phyloP scores from a whole-genome alignment of 1,140 invertebrate species.

The Chrysopa pallens region DNA sequence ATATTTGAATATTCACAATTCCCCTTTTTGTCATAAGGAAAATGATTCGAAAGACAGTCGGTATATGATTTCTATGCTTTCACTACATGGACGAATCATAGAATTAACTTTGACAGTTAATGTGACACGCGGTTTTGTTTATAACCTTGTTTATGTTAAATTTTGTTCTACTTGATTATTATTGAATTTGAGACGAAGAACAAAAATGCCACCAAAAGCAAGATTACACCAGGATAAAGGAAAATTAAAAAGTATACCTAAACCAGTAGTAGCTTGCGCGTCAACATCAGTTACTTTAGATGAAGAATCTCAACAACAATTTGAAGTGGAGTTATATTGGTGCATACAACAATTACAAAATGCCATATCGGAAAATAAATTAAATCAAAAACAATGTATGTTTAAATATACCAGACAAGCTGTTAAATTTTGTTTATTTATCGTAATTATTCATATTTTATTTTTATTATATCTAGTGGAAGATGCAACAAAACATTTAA shows the following conservation, averaged over 20 bases:
- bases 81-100: no score
- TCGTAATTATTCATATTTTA: slow-evolving; percentile 3
- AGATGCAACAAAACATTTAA: slow-evolving; percentile 39
- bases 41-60: no score
- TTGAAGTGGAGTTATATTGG: slow-evolving; percentile 56
- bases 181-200: not conserved
- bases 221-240: slow-evolving; percentile 8
- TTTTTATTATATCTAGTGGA: slow-evolving; percentile 27
- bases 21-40: no score
- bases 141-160: no score
- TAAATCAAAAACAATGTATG: slow-evolving; percentile 39
- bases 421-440: slow-evolving; percentile 2
- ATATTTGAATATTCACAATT: no score
- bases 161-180: no score
- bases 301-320: slow-evolving; percentile 38
- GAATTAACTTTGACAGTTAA: no score
- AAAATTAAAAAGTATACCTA: slow-evolving; percentile 1
- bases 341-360: slow-evolving; percentile 51
- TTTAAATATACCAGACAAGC: slow-evolving; percentile 4
- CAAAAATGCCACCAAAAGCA: slow-evolving; percentile 5
- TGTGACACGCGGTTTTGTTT: no score
- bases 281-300: slow-evolving; percentile 2
- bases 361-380: slow-evolving; percentile 33
- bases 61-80: no score
- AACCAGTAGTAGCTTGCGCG: not conserved